phyloP scores from a whole-genome alignment of 2,113 vertebrate genomes.

The Gasterosteus nipponicus region DNA sequence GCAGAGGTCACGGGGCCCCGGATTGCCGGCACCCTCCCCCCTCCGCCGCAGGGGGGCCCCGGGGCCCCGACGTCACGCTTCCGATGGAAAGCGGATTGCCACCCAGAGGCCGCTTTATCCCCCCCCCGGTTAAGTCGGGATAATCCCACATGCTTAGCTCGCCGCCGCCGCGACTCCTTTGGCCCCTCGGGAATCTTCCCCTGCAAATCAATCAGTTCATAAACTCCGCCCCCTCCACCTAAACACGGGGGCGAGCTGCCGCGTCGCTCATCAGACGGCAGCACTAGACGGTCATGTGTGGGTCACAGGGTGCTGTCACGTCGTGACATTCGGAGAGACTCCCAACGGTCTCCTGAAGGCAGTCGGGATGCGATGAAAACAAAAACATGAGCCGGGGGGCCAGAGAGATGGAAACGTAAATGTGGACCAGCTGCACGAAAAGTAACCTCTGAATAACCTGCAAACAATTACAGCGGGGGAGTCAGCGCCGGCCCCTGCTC shows the following conservation, averaged over 20 bases:
- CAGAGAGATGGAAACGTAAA: slow-evolving; percentile 24
- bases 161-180: slow-evolving; percentile 59
- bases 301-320: slow-evolving; percentile 39
- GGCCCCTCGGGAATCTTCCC: slow-evolving; percentile 55
- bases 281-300: slow-evolving; percentile 42
- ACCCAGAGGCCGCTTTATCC: slow-evolving; percentile 66
- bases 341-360: slow-evolving; percentile 51
- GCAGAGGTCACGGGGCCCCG: not conserved
- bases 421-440: slow-evolving; percentile 20
- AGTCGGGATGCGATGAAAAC: slow-evolving; percentile 29
- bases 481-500: slow-evolving; percentile 12
- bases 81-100: slow-evolving; percentile 66
- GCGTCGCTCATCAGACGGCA: slow-evolving; percentile 24
- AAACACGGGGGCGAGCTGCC: slow-evolving; percentile 23
- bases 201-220: slow-evolving; percentile 71
- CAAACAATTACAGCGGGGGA: slow-evolving; percentile 17
- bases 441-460: slow-evolving; percentile 44
- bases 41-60: slow-evolving; percentile 3
- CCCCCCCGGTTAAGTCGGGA: slow-evolving; percentile 68
- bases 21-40: no score
- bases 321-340: slow-evolving; percentile 61
- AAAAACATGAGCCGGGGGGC: slow-evolving; percentile 24
- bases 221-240: slow-evolving; percentile 56
- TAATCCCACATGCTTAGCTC: slow-evolving; percentile 73
- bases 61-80: slow-evolving; percentile 38